These are phyloP conservation scores for Bathynomus jamesi DNA, from an alignment of 1,140 invertebrate genomes.

Conservation along the genomic window DNA sequence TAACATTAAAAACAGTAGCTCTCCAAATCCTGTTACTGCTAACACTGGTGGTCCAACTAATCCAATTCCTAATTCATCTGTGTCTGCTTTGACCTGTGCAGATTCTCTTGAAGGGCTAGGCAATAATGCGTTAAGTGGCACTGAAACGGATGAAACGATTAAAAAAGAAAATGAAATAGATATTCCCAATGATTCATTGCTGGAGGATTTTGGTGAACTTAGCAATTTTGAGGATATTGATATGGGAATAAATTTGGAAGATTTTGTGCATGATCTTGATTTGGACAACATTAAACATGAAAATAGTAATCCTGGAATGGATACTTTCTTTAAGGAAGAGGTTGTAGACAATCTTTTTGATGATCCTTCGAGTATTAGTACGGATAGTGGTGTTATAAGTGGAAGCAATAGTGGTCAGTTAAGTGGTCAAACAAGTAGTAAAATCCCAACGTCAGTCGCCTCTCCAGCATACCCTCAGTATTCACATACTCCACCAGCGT, in stretches of 20 bases:
- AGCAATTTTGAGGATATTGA: conserved; percentile 26
- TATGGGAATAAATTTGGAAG: conserved; percentile 31
- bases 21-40: conserved; percentile 15
- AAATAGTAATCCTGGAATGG: conserved; percentile 27
- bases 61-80: conserved; percentile 1
- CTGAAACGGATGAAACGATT: conserved; percentile 16
- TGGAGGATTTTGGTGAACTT: conserved; percentile 25
- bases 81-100: not conserved
- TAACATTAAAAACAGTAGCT: conserved; percentile 29
- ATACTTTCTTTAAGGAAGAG: conserved; percentile 29
- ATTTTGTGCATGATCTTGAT: conserved; percentile 28
- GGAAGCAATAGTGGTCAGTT: conserved; percentile 27
- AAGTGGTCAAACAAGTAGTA: conserved; percentile 12
- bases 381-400: conserved; percentile 34
- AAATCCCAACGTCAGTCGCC: conserved; percentile 18
- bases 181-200: not conserved
- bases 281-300: conserved; percentile 32
- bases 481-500: conserved; percentile 36
- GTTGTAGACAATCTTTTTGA: conserved; percentile 29
- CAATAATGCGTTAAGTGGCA: not conserved
- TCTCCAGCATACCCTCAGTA: conserved; percentile 37
- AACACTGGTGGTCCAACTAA: not conserved
- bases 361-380: conserved; percentile 33
- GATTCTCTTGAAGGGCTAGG: not conserved
- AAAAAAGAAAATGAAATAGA: conserved; percentile 24